Evolutionary conservation across 2,113 vertebrate species (phyloP), one percentile per base, ranked within the genome.

Genomic region (Corydoras sp.): DNA sequence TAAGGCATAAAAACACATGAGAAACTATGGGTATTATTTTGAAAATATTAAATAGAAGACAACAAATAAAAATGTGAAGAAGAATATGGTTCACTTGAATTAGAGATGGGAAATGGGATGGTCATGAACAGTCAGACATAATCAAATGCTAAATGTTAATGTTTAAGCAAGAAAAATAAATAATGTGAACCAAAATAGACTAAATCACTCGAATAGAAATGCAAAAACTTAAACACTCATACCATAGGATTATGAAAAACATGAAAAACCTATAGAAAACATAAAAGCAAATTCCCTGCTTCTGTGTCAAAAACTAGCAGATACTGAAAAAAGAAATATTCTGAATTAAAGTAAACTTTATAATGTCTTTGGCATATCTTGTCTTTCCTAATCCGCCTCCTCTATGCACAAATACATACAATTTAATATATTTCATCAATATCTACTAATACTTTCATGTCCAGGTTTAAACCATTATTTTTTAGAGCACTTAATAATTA

Each of bases 131-230:
- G 32, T 35, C 32, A 35, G 32, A 4, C 32, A 35, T 35, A 35
- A 35, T 35, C 6, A 62, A 53, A 14, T 18, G 24, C n/a, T 31
- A 14, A 62, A 5, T 35, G 14, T 15, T 18, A 31, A 53, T 54
- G 62, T 18, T 35, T 59, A 62, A 63, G 13, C 32, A 13, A 14
- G 11, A 6, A 61, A 11, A 30, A 60, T n/a, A 49, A 62, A 35
- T 48, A 50, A 55, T n/a, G 18, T 4, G 1, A 32, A 51, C 30
- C 67, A 43, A 48, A 30, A 53, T 43, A 49, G 24, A 35, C 29
- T n/a, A 48, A 67, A 24, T 5, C 2, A 48, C 24, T 24, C 10
- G n/a, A 29, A 68, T 43, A 32, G 43, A 79, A 77, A 76, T 14
- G 56, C 24, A 65, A n/a, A 24, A 48, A 51, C 9, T 55, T 4